Percentiles rank a stretch among this genome's conserved stretches.
Evolutionary conservation across 2,888 invertebrate genomes (phyloP).

Genomic region (Nemotelus nigrinus): DNA sequence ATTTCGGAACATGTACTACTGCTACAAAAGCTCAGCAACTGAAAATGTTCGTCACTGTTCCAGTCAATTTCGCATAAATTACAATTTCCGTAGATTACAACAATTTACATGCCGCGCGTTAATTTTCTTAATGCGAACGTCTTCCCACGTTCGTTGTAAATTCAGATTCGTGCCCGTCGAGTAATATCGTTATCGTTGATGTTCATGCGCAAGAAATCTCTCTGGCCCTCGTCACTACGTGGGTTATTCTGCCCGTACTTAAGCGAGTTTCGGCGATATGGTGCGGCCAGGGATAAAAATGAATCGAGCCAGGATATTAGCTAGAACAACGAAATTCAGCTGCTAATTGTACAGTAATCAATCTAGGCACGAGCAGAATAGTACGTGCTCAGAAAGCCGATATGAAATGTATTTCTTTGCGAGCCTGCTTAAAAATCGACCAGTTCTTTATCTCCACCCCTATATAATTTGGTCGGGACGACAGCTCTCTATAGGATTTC

Average conservation of each 20-base stretch:
- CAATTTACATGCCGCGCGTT: conserved; percentile 37
- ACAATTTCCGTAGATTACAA: conserved; percentile 32
- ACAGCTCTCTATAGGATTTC: conserved; percentile 4
- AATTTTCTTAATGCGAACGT: conserved; percentile 40
- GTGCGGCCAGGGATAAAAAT: not conserved
- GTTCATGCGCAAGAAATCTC: not conserved
- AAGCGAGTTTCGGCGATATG: not conserved
- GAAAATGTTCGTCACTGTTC: not conserved
- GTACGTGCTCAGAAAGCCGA: conserved; percentile 33
- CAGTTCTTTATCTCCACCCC: not conserved
- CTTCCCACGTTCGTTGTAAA: not conserved
- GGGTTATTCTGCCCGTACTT: not conserved
- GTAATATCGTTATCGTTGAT: conserved; percentile 5
- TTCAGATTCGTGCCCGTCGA: conserved; percentile 10
- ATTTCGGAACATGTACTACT: too few relatives aligned
- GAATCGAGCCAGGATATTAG: conserved; percentile 13
- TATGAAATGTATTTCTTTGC: conserved; percentile 26
- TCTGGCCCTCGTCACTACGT: too few relatives aligned
- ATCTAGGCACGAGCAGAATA: conserved; percentile 11
- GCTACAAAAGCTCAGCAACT: not conserved
- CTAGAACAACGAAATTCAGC: conserved; percentile 5
- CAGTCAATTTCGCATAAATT: conserved; percentile 28
- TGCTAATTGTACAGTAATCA: conserved; percentile 41
- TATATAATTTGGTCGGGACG: conserved; percentile 3
- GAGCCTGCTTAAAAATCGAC: not conserved